phyloP scores from a whole-genome alignment of 2,888 invertebrate species.

The Chaetogeoica ovagalla region DNA sequence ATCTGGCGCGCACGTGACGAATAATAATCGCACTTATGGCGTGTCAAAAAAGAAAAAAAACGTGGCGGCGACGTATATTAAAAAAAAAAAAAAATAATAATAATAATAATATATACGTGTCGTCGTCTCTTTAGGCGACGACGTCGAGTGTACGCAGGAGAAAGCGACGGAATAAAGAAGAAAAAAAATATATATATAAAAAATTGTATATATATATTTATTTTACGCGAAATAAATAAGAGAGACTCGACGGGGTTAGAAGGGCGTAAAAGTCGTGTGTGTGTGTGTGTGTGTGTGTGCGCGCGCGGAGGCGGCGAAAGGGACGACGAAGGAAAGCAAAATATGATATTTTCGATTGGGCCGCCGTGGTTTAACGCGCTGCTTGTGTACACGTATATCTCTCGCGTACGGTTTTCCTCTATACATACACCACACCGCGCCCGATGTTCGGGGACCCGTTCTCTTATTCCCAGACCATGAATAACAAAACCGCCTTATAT shows the following conservation, averaged over 20 bases:
- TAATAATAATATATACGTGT: too few species aligned
- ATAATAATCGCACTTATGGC: constrained; percentile 34
- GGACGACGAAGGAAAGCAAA: constrained; percentile 23
- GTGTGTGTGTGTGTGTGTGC: too few species aligned
- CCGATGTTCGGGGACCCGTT: constrained; percentile 49
- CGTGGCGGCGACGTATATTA: not conserved
- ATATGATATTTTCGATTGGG: constrained; percentile 49
- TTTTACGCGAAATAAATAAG: not conserved
- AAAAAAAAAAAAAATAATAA: too few species aligned
- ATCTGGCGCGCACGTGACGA: constrained; percentile 32
- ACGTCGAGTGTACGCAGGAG: too few species aligned
- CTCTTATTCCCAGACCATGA: constrained; percentile 53
- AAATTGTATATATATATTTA: too few species aligned
- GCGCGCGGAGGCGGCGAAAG: too few species aligned
- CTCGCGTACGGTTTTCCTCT: not conserved
- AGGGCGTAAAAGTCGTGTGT: not conserved
- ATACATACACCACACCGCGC: not conserved
- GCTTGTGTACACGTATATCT: not conserved
- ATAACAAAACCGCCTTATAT: constrained; percentile 52
- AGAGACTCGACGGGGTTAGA: not conserved
- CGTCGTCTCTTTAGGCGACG: too few species aligned
- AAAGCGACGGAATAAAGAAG: not conserved
- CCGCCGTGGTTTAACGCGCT: constrained; percentile 35
- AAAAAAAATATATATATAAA: not conserved
- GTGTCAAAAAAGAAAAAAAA: not conserved